phyloP scores from a whole-genome alignment of 2,113 vertebrate genomes.

The Leuciscus idus region DNA sequence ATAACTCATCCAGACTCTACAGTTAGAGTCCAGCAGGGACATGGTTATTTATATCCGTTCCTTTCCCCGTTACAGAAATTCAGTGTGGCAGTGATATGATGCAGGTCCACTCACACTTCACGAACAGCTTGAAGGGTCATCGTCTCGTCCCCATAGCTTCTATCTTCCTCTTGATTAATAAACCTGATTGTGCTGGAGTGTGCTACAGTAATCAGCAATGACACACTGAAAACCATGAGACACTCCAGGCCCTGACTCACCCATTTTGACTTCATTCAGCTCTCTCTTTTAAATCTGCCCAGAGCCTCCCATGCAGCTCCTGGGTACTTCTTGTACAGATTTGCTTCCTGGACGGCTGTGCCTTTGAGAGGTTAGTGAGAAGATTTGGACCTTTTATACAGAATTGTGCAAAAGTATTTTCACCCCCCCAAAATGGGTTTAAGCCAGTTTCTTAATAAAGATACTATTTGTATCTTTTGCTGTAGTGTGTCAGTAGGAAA shows the following conservation, averaged over 20 bases:
- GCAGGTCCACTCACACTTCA: slow-evolving; percentile 8
- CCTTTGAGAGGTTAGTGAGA: background rate
- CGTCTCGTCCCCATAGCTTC: background rate
- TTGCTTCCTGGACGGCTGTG: background rate
- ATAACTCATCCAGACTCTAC: background rate
- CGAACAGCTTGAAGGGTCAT: slow-evolving; percentile 40
- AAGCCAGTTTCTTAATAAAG: too few species aligned
- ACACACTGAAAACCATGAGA: slow-evolving; percentile 15
- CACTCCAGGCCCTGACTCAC: slow-evolving; percentile 3
- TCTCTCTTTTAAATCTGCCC: background rate
- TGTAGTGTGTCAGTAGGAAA: too few species aligned
- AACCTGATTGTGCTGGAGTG: slow-evolving; percentile 41
- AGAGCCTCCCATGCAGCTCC: slow-evolving; percentile 9
- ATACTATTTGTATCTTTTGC: too few species aligned
- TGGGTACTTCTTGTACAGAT: background rate
- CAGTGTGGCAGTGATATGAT: slow-evolving; percentile 15
- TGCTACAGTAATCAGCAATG: slow-evolving; percentile 10
- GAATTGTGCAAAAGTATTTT: too few species aligned
- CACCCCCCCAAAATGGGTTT: too few species aligned
- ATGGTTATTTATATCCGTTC: slow-evolving; percentile 24
- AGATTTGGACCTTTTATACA: background rate
- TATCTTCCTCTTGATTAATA: slow-evolving; percentile 38
- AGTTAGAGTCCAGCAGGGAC: slow-evolving; percentile 5
- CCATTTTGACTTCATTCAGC: background rate
- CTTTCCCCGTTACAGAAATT: background rate